Evolutionary conservation across 35 echinoderm and acorn worm species (phyloP).

Genomic region (Apostichopus californicus): DNA sequence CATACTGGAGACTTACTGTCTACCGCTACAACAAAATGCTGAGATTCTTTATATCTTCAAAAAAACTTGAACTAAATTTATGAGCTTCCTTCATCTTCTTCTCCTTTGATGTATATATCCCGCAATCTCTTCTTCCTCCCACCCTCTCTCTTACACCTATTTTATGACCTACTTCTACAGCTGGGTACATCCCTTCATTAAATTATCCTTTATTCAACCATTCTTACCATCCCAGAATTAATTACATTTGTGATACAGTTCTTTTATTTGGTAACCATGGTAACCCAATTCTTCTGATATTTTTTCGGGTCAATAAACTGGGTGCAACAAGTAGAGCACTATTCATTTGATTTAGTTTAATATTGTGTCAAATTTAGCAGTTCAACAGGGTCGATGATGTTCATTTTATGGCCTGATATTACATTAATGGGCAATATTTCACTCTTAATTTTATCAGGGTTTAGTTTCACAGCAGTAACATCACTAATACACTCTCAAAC

Average conservation of each 20-base stretch:
- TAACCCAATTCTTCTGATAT: not conserved
- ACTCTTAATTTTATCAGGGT: too few relatives aligned
- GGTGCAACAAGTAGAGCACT: constrained; percentile 9
- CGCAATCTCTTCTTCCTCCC: not conserved
- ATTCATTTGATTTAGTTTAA: not conserved
- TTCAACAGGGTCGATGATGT: too few relatives aligned
- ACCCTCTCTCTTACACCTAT: not conserved
- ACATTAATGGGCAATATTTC: too few relatives aligned
- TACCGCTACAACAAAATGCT: too few relatives aligned
- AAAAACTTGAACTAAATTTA: too few relatives aligned
- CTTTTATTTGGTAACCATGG: not conserved
- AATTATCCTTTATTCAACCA: not conserved
- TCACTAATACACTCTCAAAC: too few relatives aligned
- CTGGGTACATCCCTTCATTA: not conserved
- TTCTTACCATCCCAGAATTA: not conserved
- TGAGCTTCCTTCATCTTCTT: too few relatives aligned
- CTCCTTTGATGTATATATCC: not conserved
- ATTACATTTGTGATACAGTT: not conserved
- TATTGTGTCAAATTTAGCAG: not conserved
- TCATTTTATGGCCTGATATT: too few relatives aligned
- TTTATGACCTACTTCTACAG: not conserved
- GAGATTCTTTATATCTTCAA: too few relatives aligned
- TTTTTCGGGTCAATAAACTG: constrained; percentile 29
- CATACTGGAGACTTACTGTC: too few relatives aligned
- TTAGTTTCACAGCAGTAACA: too few relatives aligned